These are phyloP conservation scores for Penaeus chinensis DNA, from an alignment of 1,140 invertebrate species.

Conservation along the genomic window DNA sequence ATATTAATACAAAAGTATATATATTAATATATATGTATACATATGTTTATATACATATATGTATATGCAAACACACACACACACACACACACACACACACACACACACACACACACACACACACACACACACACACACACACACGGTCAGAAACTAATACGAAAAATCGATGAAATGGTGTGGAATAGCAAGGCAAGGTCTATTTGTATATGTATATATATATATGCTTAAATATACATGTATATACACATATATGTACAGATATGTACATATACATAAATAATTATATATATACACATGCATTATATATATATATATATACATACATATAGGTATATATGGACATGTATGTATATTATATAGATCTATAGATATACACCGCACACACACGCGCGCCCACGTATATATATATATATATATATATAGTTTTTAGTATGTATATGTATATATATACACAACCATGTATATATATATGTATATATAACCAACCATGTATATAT, in stretches of 20 bases:
- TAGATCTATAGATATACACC: not conserved
- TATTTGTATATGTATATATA: not conserved
- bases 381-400: not conserved
- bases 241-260: constrained; percentile 6
- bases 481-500: constrained; percentile 6
- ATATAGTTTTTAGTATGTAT: not conserved
- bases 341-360: not conserved
- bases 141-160: not conserved
- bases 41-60: not conserved
- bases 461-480: not conserved
- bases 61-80: not conserved
- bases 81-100: not conserved
- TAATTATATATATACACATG: not conserved
- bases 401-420: constrained; percentile 15
- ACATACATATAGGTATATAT: not conserved
- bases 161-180: not conserved
- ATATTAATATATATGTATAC: not conserved
- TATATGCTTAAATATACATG: not conserved
- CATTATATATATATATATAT: not conserved
- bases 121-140: not conserved
- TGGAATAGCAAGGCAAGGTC: no score
- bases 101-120: not conserved
- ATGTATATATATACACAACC: not conserved
- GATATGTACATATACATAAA: not conserved
- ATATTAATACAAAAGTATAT: not conserved